phyloP scores from a whole-genome alignment of 2,797 vertebrate species.

The Microctenopoma lineatum region DNA sequence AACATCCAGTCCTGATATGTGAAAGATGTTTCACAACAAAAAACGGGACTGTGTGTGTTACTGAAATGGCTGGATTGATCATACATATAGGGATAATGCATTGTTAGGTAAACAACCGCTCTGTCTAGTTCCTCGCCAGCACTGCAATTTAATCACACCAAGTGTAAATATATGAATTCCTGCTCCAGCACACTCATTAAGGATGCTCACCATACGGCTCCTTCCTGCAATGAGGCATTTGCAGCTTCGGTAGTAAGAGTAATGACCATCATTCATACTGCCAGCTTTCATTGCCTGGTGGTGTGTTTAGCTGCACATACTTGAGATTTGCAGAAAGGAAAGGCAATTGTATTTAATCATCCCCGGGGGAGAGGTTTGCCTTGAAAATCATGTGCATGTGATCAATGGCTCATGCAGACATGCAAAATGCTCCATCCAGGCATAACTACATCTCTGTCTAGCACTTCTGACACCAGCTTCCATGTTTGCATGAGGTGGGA shows the following conservation, averaged over 20 bases:
- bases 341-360: slow-evolving; percentile 72
- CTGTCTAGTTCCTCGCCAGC: slow-evolving; percentile 43
- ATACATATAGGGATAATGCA: slow-evolving; percentile 42
- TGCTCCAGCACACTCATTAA: slow-evolving; percentile 66
- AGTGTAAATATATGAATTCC: slow-evolving; percentile 71
- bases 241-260: slow-evolving; percentile 55
- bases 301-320: slow-evolving; percentile 61
- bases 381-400: slow-evolving; percentile 54
- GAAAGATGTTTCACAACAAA: slow-evolving; percentile 29
- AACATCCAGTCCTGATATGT: slow-evolving; percentile 29
- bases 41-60: slow-evolving; percentile 8
- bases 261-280: slow-evolving; percentile 73
- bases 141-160: slow-evolving; percentile 65
- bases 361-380: slow-evolving; percentile 56
- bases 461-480: slow-evolving; percentile 33
- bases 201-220: slow-evolving; percentile 63
- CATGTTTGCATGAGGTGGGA: slow-evolving; percentile 20
- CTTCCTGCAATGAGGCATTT: slow-evolving; percentile 68
- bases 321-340: slow-evolving; percentile 58
- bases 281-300: slow-evolving; percentile 61
- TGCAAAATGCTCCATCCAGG: slow-evolving; percentile 26
- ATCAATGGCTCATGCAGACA: slow-evolving; percentile 55
- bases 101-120: slow-evolving; percentile 67
- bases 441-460: slow-evolving; percentile 37
- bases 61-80: slow-evolving; percentile 48